These are phyloP conservation scores for Polydrusus tereticollis DNA, from an alignment of 2,888 invertebrate genomes.

Conservation along the genomic window DNA sequence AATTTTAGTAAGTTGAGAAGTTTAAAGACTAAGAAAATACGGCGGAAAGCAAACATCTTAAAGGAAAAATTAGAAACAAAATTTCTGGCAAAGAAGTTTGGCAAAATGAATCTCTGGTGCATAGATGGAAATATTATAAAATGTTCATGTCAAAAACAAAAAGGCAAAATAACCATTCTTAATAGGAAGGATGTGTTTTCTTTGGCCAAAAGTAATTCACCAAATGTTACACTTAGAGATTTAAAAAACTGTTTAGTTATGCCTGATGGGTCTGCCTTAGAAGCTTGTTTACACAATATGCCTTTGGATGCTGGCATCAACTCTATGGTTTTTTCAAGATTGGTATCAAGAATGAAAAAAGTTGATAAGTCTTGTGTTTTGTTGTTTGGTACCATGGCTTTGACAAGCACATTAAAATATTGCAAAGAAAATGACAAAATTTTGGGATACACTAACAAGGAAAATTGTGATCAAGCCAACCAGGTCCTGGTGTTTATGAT, in stretches of 20 bases:
- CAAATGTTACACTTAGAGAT: not conserved
- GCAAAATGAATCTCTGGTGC: not conserved
- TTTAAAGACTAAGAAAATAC: not conserved
- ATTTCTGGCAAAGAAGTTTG: not conserved
- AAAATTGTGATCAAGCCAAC: not conserved
- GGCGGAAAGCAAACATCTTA: not conserved
- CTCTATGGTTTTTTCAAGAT: not conserved
- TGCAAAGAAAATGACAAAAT: not conserved
- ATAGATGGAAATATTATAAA: too few relatives aligned
- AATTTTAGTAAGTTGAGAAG: not conserved
- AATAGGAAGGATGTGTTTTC: not conserved
- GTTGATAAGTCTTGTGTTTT: not conserved
- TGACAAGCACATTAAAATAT: not conserved
- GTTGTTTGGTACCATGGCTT: not conserved
- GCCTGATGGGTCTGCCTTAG: not conserved
- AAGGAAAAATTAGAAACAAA: not conserved
- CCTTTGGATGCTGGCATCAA: not conserved
- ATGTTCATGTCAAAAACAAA: not conserved
- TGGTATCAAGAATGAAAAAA: not conserved
- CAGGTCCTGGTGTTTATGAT: constrained; percentile 5
- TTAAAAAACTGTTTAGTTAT: not conserved
- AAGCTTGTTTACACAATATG: not conserved
- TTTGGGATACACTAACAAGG: not conserved
- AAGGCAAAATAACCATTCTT: not conserved
- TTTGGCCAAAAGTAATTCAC: not conserved